phyloP scores from a whole-genome alignment of 2,113 vertebrate species.

The Rhombomys opimus region DNA sequence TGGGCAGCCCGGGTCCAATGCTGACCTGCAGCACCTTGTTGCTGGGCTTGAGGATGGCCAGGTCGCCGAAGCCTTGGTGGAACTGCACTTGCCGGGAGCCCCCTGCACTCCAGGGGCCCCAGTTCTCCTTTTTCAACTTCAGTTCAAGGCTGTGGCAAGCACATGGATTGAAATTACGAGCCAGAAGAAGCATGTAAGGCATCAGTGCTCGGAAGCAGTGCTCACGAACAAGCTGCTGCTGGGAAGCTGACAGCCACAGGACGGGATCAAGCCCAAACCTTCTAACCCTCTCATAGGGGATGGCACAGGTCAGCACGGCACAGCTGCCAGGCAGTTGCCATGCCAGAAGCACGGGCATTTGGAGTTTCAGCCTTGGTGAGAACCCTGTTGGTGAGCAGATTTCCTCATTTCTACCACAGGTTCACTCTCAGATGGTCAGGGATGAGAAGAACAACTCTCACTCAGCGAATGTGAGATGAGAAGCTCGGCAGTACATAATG shows the following conservation, averaged over 20 bases:
- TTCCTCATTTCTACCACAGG: fast-evolving
- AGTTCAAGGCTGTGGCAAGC: constrained; percentile 92
- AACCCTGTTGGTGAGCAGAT: background rate
- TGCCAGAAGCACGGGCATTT: background rate
- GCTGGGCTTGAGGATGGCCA: constrained; percentile 92
- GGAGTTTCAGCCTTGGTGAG: background rate
- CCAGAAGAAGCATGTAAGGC: background rate
- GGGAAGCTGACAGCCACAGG: background rate
- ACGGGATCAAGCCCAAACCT: background rate
- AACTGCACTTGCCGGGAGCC: constrained; percentile 96
- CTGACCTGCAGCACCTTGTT: constrained; percentile 98
- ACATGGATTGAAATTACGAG: background rate
- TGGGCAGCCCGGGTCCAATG: constrained; percentile 95
- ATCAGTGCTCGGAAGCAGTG: background rate
- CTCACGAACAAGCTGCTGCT: background rate
- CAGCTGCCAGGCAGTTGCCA: fast-evolving
- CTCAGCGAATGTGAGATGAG: background rate
- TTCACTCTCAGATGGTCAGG: background rate
- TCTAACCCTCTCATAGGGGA: background rate
- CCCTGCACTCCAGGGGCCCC: constrained; percentile 95
- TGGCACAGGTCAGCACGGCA: background rate
- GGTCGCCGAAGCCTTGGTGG: constrained; percentile 92
- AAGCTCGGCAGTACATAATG: background rate
- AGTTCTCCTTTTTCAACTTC: constrained; percentile 98
- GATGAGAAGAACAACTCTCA: background rate